Evolutionary conservation across 2,888 invertebrate species (phyloP).

Genomic region (Melanargia galathea): DNA sequence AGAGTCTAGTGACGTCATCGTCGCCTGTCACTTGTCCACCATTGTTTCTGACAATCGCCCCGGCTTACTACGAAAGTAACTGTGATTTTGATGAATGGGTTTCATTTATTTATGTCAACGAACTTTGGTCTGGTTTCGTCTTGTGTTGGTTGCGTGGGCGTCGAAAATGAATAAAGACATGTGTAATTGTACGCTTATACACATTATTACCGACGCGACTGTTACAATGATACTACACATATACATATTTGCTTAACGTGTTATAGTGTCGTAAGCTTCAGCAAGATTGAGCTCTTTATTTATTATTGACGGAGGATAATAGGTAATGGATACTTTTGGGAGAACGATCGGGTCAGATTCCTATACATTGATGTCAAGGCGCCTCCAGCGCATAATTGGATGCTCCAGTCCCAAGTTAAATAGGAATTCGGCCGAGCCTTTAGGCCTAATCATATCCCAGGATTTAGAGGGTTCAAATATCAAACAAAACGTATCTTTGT

Average conservation of each 20-base stretch:
- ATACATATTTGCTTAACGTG: not conserved
- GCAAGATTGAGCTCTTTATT: too few species aligned
- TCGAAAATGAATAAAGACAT: conserved; percentile 55
- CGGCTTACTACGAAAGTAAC: conserved; percentile 66
- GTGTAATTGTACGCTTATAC: conserved; percentile 36
- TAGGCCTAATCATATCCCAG: not conserved
- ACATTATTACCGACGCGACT: conserved; percentile 41
- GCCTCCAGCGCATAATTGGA: too few species aligned
- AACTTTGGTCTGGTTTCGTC: conserved; percentile 73
- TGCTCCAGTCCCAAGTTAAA: not conserved
- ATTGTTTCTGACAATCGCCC: conserved; percentile 56
- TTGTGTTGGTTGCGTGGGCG: conserved; percentile 68
- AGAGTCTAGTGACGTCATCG: conserved; percentile 62
- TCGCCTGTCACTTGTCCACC: conserved; percentile 59
- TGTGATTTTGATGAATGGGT: conserved; percentile 70
- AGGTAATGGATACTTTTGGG: too few species aligned
- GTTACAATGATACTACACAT: conserved; percentile 14
- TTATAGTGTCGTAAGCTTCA: not conserved
- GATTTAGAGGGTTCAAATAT: not conserved
- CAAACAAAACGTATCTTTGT: not conserved
- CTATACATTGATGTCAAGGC: too few species aligned
- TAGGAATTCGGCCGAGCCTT: too few species aligned
- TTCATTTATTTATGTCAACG: conserved; percentile 72
- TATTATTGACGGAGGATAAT: too few species aligned
- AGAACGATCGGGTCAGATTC: too few species aligned